Base-by-base conservation (phyloP, 2,113 vertebrate genomes). In the Pollimyrus isidori region DNA sequence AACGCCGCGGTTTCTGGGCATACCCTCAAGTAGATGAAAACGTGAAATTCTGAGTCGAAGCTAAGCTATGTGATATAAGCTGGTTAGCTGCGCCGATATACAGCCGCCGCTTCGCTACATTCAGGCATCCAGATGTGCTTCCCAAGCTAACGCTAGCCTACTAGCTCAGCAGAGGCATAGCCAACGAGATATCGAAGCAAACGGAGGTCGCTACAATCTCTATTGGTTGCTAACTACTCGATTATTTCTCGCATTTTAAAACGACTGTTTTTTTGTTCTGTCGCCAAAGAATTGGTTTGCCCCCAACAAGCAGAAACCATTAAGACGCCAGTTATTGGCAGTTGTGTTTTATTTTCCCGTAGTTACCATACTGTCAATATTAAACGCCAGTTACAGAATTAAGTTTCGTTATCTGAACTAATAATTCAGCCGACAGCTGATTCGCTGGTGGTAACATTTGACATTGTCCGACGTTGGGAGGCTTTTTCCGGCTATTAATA, bases 91-190 rank as follows among this genome's bases (percentile, higher is more conserved):
- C 62, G 62, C 62, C 62, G 62, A 69, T 30, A 69, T 13, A 26
- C 62, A 69, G 62, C n/a, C n/a, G n/a, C 62, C 62, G 17, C 82
- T 26, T 85, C 4, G 21, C 21, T 15, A 87, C 42, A 35, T 65
- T 65, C 7, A 39, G 39, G 52, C 35, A 65, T 88, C 87, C 87
- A 88, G 87, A 88, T 88, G 87, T 88, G 30, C 30, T 80, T 19
- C 73, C 69, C 30, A 42, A 17, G 73, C 73, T 80, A 80, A 42
- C 35, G 73, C 13, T 80, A 80, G 73, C 73, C 73, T 80, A 15
- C 73, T 80, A 80, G 73, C 73, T 80, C 73, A 42, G 73, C 73
- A 42, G 11, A 42, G 10, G 35, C 73, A 58, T 5, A 65, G 42
- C 42, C 23, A 62, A 87, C 6, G 42, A 35, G 52, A 62, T 11